Evolutionary conservation across 2,888 invertebrate species (phyloP).

Genomic region (Hemicrepidius hirtus): DNA sequence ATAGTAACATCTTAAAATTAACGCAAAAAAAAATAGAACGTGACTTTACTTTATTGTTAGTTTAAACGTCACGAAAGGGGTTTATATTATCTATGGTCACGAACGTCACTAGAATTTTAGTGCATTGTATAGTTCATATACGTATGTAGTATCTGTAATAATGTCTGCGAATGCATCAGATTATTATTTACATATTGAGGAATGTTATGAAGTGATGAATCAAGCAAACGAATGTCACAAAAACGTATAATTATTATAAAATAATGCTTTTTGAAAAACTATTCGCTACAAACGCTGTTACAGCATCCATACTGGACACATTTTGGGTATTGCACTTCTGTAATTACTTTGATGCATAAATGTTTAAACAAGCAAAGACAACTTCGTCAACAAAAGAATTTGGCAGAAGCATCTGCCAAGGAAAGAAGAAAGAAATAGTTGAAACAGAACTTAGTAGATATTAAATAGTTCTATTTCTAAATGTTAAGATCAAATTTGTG

Average conservation of each 20-base stretch:
- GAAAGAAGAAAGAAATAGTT: not conserved
- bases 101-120: no score
- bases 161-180: not conserved
- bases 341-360: not conserved
- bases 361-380: slow-evolving; percentile 2
- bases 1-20: no score
- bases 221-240: not conserved
- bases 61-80: no score
- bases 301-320: not conserved
- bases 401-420: not conserved
- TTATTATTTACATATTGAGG: slow-evolving; percentile 1
- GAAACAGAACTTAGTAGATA: no score
- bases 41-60: no score
- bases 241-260: not conserved
- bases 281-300: not conserved
- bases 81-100: no score
- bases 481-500: no score
- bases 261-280: not conserved
- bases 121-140: no score
- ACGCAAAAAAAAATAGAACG: no score
- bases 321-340: not conserved
- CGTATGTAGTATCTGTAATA: not conserved
- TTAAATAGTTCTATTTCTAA: no score
- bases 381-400: not conserved
- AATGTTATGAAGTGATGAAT: not conserved